Evolutionary conservation across 2,113 vertebrate species (phyloP).

Genomic region (Melanocharis versteri): DNA sequence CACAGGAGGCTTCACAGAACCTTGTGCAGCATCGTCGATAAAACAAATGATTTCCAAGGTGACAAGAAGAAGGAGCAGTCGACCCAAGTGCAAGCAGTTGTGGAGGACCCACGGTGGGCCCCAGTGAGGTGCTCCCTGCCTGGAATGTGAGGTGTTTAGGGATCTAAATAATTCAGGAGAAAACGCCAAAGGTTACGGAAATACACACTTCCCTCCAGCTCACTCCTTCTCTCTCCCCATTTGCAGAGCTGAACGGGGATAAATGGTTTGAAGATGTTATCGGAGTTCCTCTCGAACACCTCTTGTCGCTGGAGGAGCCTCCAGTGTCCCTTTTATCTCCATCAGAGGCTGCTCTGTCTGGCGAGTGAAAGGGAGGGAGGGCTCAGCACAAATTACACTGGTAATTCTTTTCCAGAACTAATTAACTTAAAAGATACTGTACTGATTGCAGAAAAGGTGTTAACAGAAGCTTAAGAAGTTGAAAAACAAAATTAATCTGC

Average conservation of each 20-base stretch:
- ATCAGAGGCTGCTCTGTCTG: conserved; percentile 36
- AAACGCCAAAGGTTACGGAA: not conserved
- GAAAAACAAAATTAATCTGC: conserved; percentile 47
- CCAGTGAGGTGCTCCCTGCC: not conserved
- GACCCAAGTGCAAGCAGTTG: accelerated
- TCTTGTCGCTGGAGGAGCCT: conserved; percentile 22
- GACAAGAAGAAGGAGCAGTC: accelerated
- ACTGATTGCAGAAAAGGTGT: conserved; percentile 57
- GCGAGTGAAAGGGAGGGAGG: conserved; percentile 19
- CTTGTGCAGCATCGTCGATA: accelerated
- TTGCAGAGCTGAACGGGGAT: not conserved
- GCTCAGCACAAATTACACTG: not conserved
- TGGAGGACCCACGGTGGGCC: not conserved
- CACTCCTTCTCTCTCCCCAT: not conserved
- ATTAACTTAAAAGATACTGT: conserved; percentile 57
- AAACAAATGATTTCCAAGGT: accelerated
- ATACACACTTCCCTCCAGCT: accelerated
- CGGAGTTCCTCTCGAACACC: not conserved
- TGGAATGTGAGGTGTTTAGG: accelerated
- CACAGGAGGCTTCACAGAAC: accelerated
- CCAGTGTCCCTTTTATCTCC: conserved; percentile 61
- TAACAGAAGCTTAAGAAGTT: conserved; percentile 50
- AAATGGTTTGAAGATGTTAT: not conserved
- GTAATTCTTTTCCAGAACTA: conserved; percentile 56
- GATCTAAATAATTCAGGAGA: not conserved